These are phyloP conservation scores for Parthenolecanium corni DNA, from an alignment of 2,888 invertebrate genomes.

Conservation along the genomic window DNA sequence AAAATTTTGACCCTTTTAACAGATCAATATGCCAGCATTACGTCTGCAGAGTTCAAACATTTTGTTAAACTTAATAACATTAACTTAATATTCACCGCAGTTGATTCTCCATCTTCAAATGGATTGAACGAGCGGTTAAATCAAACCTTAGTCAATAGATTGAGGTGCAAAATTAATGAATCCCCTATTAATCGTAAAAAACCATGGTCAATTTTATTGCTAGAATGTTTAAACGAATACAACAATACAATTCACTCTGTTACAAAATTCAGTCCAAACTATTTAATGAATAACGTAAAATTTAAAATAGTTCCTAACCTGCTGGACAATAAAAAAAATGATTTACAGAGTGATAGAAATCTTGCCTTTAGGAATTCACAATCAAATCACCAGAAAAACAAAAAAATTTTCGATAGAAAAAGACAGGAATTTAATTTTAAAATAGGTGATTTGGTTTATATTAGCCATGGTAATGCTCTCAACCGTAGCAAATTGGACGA, in stretches of 20 bases:
- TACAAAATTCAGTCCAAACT: constrained; percentile 32
- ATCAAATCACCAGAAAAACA: constrained; percentile 26
- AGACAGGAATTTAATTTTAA: not conserved
- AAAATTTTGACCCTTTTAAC: not conserved
- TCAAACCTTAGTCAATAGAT: constrained; percentile 33
- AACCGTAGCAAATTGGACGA: not conserved
- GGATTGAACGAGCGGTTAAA: constrained; percentile 33
- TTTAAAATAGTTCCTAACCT: constrained; percentile 20
- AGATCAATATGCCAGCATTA: constrained; percentile 15
- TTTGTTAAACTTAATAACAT: not conserved
- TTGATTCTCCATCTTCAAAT: constrained; percentile 33
- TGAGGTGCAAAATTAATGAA: constrained; percentile 33
- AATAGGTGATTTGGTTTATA: constrained; percentile 10
- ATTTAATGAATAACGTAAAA: constrained; percentile 30
- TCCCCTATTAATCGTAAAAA: not conserved
- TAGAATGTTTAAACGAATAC: constrained; percentile 31
- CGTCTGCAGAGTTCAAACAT: constrained; percentile 1
- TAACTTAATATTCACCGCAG: constrained; percentile 31
- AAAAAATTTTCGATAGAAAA: constrained; percentile 18
- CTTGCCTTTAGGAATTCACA: constrained; percentile 25
- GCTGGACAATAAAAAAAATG: not conserved
- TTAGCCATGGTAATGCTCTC: not conserved
- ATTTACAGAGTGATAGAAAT: constrained; percentile 29
- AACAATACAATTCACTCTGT: constrained; percentile 32
- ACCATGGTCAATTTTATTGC: constrained; percentile 33